Conservation (phyloP, 2,797 vertebrate species). For the Propithecus perrieri region DNA sequence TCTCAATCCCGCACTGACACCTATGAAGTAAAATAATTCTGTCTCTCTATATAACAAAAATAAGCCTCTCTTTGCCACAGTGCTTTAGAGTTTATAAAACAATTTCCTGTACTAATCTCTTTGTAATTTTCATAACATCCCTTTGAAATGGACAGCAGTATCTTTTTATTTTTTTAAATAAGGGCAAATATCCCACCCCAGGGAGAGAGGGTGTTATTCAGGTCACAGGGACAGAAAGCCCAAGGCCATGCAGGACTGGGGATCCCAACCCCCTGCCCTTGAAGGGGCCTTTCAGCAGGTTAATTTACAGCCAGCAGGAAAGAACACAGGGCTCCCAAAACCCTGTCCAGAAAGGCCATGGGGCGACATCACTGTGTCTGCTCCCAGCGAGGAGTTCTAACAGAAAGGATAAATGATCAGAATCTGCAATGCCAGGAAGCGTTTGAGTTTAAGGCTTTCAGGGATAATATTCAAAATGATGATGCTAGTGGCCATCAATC, state of each 20-base stretch:
- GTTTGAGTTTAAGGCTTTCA: slow-evolving; percentile 62
- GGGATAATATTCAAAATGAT: slow-evolving; percentile 63
- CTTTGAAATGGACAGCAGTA: not conserved
- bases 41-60: not conserved
- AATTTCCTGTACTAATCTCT: not conserved
- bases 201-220: not conserved
- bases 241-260: accelerated
- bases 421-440: slow-evolving; percentile 25
- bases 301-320: not conserved
- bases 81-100: slow-evolving; percentile 9
- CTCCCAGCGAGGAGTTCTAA: slow-evolving; percentile 2
- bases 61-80: not conserved
- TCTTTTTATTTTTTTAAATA: not conserved
- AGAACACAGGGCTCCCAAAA: too few relatives aligned
- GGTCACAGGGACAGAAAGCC: not conserved
- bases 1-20: not conserved
- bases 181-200: not conserved
- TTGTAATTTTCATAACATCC: slow-evolving; percentile 24
- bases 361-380: not conserved
- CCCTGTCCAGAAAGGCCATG: not conserved
- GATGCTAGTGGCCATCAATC: slow-evolving; percentile 68
- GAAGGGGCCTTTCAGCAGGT: not conserved
- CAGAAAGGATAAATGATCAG: slow-evolving; percentile 55
- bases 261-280: accelerated
- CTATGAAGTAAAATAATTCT: slow-evolving; percentile 37